Evolutionary conservation across 2,888 invertebrate species (phyloP).

Genomic region (Thecocarcelia acutangulata): DNA sequence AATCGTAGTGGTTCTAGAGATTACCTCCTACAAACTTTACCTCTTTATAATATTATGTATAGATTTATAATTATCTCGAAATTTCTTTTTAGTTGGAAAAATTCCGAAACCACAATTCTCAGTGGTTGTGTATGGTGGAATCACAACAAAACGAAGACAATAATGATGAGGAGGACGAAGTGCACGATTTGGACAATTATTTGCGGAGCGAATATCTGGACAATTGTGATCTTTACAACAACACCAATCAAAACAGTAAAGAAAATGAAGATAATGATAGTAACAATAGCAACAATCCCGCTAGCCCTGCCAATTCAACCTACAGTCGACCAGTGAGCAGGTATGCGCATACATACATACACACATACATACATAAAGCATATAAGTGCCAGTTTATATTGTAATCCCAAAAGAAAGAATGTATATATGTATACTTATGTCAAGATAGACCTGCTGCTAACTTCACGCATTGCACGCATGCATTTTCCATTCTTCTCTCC

Average conservation of each 20-base stretch:
- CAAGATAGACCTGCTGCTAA: no score
- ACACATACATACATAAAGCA: no score
- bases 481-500: no score
- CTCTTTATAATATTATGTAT: no score
- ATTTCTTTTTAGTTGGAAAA: constrained; percentile 86
- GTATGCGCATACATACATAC: constrained; percentile 76
- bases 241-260: constrained; percentile 71
- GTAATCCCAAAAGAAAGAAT: no score
- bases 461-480: no score
- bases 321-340: constrained; percentile 83
- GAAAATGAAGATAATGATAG: constrained; percentile 79
- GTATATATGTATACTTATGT: no score
- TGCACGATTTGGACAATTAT: constrained; percentile 88
- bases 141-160: constrained; percentile 83
- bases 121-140: constrained; percentile 99
- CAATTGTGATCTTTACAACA: constrained; percentile 83
- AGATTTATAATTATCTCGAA: neutral
- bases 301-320: constrained; percentile 79
- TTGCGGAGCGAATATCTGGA: constrained; percentile 88
- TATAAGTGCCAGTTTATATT: no score
- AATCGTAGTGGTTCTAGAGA: no score
- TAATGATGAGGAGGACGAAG: constrained; percentile 82
- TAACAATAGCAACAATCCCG: constrained; percentile 78
- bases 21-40: no score
- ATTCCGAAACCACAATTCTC: constrained; percentile 98